These are phyloP conservation scores for Salmo trutta DNA, from an alignment of 2,797 vertebrate genomes.

Conservation along the genomic window DNA sequence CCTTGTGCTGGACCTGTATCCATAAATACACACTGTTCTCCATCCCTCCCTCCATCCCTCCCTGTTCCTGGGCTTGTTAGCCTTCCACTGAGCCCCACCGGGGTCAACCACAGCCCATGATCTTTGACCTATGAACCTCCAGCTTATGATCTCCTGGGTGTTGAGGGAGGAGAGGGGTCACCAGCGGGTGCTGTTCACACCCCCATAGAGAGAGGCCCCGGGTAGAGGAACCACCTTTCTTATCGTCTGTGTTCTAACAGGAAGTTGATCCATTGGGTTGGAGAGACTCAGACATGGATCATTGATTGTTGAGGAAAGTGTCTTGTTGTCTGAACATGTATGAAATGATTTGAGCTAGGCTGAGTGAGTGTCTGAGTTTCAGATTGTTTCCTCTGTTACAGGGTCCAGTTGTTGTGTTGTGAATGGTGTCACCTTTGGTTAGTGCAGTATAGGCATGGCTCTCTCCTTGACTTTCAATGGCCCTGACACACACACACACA, in stretches of 20 bases:
- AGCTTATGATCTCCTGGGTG: conserved; percentile 6
- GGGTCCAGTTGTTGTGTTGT: neutral
- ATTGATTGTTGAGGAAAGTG: neutral
- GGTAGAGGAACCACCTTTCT: neutral
- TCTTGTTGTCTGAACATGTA: neutral
- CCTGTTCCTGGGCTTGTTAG: conserved; percentile 39
- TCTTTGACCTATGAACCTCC: conserved; percentile 52
- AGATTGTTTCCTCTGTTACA: neutral
- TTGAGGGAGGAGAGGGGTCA: conserved; percentile 40
- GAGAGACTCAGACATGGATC: neutral
- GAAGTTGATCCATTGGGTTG: neutral
- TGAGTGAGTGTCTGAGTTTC: neutral
- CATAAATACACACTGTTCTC: conserved; percentile 22
- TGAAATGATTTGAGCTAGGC: neutral
- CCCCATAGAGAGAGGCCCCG: conserved; percentile 10
- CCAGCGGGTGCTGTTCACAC: conserved; percentile 5
- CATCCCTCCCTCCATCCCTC: neutral
- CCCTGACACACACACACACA: neutral
- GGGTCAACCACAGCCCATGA: neutral
- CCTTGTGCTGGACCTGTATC: conserved; percentile 12
- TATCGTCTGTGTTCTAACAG: neutral
- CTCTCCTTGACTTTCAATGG: neutral
- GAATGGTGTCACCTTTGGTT: neutral
- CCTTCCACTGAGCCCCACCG: conserved; percentile 20
- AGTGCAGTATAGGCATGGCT: conserved; percentile 5